phyloP scores from a whole-genome alignment of 2,113 vertebrate genomes.

The Fulica atra region DNA sequence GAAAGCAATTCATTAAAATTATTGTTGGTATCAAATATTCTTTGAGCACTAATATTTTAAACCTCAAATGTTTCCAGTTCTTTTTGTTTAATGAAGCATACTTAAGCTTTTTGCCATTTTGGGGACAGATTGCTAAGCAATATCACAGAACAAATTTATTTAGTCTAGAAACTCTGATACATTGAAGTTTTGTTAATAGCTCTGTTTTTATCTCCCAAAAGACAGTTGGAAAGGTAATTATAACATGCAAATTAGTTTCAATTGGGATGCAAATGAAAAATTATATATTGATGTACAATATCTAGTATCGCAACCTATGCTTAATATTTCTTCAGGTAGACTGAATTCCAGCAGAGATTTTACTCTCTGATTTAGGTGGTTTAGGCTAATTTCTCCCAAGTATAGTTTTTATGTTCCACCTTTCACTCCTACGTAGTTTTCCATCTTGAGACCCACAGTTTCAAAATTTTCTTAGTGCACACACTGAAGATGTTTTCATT shows the following conservation, averaged over 20 bases:
- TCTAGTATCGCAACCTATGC: background rate
- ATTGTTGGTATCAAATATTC: constrained; percentile 18
- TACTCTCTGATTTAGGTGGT: background rate
- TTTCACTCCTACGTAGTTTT: background rate
- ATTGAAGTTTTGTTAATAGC: constrained; percentile 63
- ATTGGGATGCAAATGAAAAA: constrained; percentile 56
- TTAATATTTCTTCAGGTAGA: background rate
- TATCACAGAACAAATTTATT: constrained; percentile 63
- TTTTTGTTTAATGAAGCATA: constrained; percentile 62
- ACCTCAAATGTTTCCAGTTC: constrained; percentile 24
- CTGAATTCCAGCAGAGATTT: background rate
- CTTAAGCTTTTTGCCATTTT: constrained; percentile 35
- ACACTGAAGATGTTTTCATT: background rate
- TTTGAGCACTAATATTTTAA: constrained; percentile 16
- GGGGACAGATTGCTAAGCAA: constrained; percentile 15
- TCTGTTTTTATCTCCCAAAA: constrained; percentile 70
- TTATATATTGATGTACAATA: constrained; percentile 13
- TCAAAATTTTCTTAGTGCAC: background rate
- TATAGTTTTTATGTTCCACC: background rate
- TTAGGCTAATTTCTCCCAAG: background rate
- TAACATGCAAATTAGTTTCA: constrained; percentile 73
- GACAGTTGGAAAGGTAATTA: constrained; percentile 72
- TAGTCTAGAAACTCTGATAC: constrained; percentile 48
- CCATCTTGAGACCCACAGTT: background rate
- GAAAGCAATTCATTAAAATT: constrained; percentile 43